A percentile compares a stretch with the other conserved stretches of the same genome.
phyloP scores from a whole-genome alignment of 2,113 vertebrate species.

The Gadus macrocephalus region DNA sequence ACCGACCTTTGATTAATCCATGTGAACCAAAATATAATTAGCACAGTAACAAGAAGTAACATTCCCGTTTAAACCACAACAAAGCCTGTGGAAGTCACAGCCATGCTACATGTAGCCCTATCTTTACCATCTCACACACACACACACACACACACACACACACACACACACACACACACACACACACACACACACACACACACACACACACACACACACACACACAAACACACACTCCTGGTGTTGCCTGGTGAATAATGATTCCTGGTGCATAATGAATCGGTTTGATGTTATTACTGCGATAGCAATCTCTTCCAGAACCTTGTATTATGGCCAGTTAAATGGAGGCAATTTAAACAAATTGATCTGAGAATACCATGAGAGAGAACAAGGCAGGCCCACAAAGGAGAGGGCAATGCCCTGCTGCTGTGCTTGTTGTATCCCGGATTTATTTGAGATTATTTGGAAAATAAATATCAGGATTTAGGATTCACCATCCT shows the following conservation, averaged over 20 bases:
- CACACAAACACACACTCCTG: constrained; percentile 9
- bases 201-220: constrained; percentile 6
- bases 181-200: constrained; percentile 7
- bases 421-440: constrained; percentile 1
- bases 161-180: constrained; percentile 6
- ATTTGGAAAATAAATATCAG: constrained; percentile 10
- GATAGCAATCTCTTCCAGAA: constrained; percentile 67
- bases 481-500: too few species aligned
- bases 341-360: constrained; percentile 74
- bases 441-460: constrained; percentile 20
- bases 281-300: constrained; percentile 65
- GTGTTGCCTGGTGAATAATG: constrained; percentile 69
- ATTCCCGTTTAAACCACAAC: too few species aligned
- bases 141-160: constrained; percentile 3
- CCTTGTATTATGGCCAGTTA: constrained; percentile 59
- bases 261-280: constrained; percentile 74
- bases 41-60: too few species aligned
- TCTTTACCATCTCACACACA: neutral
- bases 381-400: constrained; percentile 53
- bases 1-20: too few species aligned
- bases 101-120: too few species aligned
- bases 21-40: too few species aligned
- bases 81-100: too few species aligned
- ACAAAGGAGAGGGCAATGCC: constrained; percentile 45
- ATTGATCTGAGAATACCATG: constrained; percentile 74